A percentile compares a stretch with the other conserved stretches of the same genome.
phyloP scores from a whole-genome alignment of 2,113 vertebrate genomes.

The Myotis yumanensis region DNA sequence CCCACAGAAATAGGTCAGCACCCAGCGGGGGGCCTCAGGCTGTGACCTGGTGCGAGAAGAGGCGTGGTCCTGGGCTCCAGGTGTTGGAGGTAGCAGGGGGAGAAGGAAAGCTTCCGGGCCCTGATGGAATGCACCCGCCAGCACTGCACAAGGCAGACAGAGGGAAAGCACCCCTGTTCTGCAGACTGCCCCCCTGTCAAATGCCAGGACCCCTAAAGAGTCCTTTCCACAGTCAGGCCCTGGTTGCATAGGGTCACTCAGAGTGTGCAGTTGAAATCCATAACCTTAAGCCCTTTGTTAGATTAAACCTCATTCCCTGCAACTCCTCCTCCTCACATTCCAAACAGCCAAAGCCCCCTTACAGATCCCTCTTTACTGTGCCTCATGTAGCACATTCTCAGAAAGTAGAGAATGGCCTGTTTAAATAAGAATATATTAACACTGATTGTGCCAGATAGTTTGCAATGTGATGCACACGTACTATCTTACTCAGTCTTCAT shows the following conservation, averaged over 20 bases:
- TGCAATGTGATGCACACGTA: accelerated
- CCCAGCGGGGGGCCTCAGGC: neutral
- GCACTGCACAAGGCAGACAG: neutral
- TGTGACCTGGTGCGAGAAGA: neutral
- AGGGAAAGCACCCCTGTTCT: neutral
- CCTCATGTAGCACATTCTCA: neutral
- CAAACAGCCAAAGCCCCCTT: neutral
- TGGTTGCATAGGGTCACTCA: neutral
- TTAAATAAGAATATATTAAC: neutral
- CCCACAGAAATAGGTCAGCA: neutral
- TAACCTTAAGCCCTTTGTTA: neutral
- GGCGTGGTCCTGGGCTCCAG: neutral
- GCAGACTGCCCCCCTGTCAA: neutral
- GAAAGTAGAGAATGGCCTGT: neutral
- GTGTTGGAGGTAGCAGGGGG: accelerated
- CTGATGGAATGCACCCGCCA: neutral
- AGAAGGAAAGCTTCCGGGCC: neutral
- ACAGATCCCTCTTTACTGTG: neutral
- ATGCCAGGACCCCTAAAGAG: neutral
- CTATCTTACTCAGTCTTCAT: neutral
- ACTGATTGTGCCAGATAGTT: no score
- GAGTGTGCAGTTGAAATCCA: neutral
- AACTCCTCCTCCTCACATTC: neutral
- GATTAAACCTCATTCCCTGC: neutral
- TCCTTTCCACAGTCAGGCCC: neutral